A percentile compares a stretch with the other conserved stretches of the same genome.
Conservation (phyloP, 1,140 invertebrate genomes). For the Lethrus apterus region DNA sequence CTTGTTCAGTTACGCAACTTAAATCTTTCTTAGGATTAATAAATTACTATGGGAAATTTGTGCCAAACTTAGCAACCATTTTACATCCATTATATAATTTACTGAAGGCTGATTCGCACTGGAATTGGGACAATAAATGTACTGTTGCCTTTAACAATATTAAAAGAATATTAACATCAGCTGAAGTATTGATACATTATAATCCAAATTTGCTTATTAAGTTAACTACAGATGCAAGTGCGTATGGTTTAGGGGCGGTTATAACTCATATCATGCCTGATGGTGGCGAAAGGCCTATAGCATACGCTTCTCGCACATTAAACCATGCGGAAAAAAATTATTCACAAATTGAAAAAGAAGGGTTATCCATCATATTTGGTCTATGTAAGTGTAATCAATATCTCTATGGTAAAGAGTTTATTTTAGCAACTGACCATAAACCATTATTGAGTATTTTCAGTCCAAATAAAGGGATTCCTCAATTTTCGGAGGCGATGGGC, state of each 20-base stretch:
- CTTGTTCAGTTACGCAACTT: conserved; percentile 33
- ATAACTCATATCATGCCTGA: conserved; percentile 37
- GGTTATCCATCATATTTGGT: conserved; percentile 43
- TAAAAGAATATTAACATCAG: conserved; percentile 30
- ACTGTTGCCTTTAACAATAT: conserved; percentile 27
- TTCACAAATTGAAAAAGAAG: conserved; percentile 48
- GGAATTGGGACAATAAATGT: conserved; percentile 25
- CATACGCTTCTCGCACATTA: conserved; percentile 44
- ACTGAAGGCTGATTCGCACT: conserved; percentile 23
- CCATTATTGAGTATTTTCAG: conserved; percentile 43
- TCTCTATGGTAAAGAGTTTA: conserved; percentile 43
- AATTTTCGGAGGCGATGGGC: conserved; percentile 35
- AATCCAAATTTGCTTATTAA: conserved; percentile 44
- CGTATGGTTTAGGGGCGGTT: conserved; percentile 42
- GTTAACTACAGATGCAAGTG: conserved; percentile 41
- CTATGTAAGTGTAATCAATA: conserved; percentile 47
- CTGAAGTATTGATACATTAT: conserved; percentile 38
- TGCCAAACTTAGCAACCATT: conserved; percentile 20
- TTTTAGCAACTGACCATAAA: conserved; percentile 45
- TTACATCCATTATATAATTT: conserved; percentile 25
- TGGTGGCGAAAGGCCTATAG: conserved; percentile 42
- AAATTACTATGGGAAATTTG: conserved; percentile 40
- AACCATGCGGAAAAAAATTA: conserved; percentile 43
- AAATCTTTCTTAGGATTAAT: conserved; percentile 38
- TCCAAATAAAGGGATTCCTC: conserved; percentile 27